Evolutionary conservation across 2,888 invertebrate genomes (phyloP).

Genomic region (Drosophila siamana): DNA sequence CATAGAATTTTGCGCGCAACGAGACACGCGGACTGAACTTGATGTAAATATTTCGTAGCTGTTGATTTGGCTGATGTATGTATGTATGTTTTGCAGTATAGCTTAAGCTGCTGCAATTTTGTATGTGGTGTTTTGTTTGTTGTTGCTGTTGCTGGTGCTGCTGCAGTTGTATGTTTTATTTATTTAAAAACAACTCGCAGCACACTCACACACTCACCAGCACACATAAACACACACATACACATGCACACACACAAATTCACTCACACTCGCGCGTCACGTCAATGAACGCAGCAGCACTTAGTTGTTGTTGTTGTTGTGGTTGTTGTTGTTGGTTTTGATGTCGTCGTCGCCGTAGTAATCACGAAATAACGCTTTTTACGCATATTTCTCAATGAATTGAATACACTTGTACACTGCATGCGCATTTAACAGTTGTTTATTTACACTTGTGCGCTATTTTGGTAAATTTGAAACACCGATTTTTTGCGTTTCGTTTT

Average conservation of each 20-base stretch:
- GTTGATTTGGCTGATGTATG: slow-evolving; percentile 12
- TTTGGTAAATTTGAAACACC: slow-evolving; percentile 50
- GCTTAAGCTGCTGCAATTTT: slow-evolving; percentile 43
- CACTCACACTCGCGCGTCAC: slow-evolving; percentile 76
- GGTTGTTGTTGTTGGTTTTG: slow-evolving; percentile 38
- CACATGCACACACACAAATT: slow-evolving; percentile 41
- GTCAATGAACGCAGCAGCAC: slow-evolving; percentile 82
- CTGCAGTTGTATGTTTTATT: slow-evolving; percentile 45
- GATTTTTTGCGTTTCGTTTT: slow-evolving; percentile 54
- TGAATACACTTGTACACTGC: slow-evolving; percentile 47
- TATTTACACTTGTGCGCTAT: slow-evolving; percentile 71
- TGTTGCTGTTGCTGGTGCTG: slow-evolving; percentile 45
- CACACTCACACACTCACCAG: slow-evolving; percentile 50
- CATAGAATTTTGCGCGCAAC: slow-evolving; percentile 57
- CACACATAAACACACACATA: slow-evolving; percentile 34
- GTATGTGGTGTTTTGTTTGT: slow-evolving; percentile 61
- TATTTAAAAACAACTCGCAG: slow-evolving; percentile 68
- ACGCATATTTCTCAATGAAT: slow-evolving; percentile 72
- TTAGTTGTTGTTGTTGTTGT: slow-evolving; percentile 43
- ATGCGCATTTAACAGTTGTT: slow-evolving; percentile 59
- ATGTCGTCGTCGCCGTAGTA: slow-evolving; percentile 66
- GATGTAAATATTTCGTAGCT: slow-evolving; percentile 50
- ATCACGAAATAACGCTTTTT: slow-evolving; percentile 68
- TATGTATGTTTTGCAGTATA: slow-evolving; percentile 25
- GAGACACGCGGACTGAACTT: slow-evolving; percentile 41